Evolutionary conservation across 92 coral and sea anemone species (phyloP).

Genomic region (Epizoanthus ramosus): DNA sequence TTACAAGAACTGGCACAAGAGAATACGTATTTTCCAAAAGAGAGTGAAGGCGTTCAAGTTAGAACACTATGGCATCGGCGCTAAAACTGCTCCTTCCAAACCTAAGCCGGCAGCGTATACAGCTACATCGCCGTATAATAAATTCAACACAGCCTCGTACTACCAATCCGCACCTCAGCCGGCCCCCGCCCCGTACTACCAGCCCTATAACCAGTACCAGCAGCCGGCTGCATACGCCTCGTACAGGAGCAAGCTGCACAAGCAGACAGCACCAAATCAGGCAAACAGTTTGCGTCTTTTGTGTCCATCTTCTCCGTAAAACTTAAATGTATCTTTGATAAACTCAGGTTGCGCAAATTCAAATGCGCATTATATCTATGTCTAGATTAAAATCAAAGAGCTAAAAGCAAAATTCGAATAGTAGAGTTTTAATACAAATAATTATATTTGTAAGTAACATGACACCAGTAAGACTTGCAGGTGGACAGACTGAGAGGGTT

Average conservation of each 20-base stretch:
- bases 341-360: no score
- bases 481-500: no score
- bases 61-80: conserved; percentile 46
- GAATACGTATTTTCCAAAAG: conserved; percentile 43
- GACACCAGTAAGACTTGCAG: no score
- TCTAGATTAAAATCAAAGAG: no score
- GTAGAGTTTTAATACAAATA: no score
- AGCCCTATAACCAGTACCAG: conserved; percentile 31
- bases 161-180: conserved; percentile 29
- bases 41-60: conserved; percentile 70
- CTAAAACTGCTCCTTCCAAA: conserved; percentile 44
- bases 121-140: conserved; percentile 1
- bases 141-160: neutral
- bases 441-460: no score
- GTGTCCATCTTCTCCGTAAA: no score
- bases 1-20: conserved; percentile 82
- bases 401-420: no score
- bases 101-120: conserved; percentile 56
- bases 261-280: neutral
- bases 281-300: neutral
- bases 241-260: conserved; percentile 27
- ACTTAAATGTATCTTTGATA: no score
- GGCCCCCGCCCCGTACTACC: conserved; percentile 37
- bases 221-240: conserved; percentile 26
- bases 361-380: no score